Percentiles rank a stretch among this genome's conserved stretches.
These are phyloP conservation scores for Caradrina clavipalpis DNA, from an alignment of 2,888 invertebrate species.

Conservation along the genomic window DNA sequence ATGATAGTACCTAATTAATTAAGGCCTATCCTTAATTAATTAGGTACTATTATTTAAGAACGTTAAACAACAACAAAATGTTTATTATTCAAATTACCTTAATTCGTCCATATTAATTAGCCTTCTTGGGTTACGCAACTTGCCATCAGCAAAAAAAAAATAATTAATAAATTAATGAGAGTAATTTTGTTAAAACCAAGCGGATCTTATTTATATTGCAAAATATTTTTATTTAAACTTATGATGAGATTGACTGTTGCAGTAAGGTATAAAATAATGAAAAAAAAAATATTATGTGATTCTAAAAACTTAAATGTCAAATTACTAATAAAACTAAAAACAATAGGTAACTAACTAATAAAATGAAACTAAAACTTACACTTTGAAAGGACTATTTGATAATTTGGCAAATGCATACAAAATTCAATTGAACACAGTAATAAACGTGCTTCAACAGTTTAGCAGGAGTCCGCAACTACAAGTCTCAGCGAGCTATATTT, in stretches of 20 bases:
- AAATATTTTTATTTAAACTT: constrained; percentile 7
- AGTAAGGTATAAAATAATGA: not conserved
- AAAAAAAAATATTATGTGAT: not conserved
- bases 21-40: not conserved
- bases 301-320: not conserved
- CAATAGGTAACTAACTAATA: no score
- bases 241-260: constrained; percentile 3
- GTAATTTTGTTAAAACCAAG: constrained; percentile 7
- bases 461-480: no score
- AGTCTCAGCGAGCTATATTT: no score
- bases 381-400: not conserved
- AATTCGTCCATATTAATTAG: constrained; percentile 26
- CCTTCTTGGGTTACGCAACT: constrained; percentile 9
- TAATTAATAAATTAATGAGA: constrained; percentile 4
- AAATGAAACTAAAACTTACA: not conserved
- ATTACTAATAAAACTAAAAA: not conserved
- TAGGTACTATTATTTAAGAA: not conserved
- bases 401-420: not conserved
- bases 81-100: constrained; percentile 9
- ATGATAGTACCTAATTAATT: no score
- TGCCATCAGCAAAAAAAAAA: not conserved
- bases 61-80: not conserved
- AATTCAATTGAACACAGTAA: no score
- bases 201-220: constrained; percentile 33
- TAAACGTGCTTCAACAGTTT: no score